Evolutionary conservation across 2,888 invertebrate genomes (phyloP).

Genomic region (Aporophyla nigra): DNA sequence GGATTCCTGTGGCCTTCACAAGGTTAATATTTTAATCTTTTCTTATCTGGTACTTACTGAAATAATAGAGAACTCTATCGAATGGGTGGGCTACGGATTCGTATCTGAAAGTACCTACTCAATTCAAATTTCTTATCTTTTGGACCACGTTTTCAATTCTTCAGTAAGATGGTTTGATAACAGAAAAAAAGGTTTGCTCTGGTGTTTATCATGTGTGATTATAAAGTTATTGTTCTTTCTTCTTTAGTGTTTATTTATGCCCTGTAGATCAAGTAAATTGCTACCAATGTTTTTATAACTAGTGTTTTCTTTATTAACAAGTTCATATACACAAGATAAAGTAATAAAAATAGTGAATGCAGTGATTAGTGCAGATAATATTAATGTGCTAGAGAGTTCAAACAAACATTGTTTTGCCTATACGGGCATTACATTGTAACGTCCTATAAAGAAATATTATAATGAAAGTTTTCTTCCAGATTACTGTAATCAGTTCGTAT

Average conservation of each 20-base stretch:
- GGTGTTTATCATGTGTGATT: neutral
- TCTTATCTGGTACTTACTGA: neutral
- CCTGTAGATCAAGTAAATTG: neutral
- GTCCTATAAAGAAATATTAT: constrained; percentile 51
- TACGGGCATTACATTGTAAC: constrained; percentile 46
- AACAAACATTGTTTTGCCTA: constrained; percentile 39
- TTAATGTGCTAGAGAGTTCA: constrained; percentile 38
- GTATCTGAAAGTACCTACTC: neutral
- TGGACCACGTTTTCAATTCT: neutral
- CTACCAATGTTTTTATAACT: neutral
- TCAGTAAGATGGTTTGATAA: neutral
- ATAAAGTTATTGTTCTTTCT: neutral
- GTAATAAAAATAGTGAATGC: constrained; percentile 14
- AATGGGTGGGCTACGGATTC: neutral
- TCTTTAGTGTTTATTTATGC: neutral
- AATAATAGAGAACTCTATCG: neutral
- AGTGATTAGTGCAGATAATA: constrained; percentile 13
- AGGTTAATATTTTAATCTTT: too few species aligned
- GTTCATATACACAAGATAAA: constrained; percentile 12
- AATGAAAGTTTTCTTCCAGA: constrained; percentile 23
- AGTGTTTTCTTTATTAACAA: constrained; percentile 11
- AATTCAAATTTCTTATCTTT: constrained; percentile 1
- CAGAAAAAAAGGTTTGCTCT: neutral
- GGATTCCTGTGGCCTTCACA: too few species aligned
- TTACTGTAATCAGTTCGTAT: constrained; percentile 66